Evolutionary conservation across 2,888 invertebrate species (phyloP), one percentile per base, ranked within the genome.

Genomic region (Salticus scenicus): DNA sequence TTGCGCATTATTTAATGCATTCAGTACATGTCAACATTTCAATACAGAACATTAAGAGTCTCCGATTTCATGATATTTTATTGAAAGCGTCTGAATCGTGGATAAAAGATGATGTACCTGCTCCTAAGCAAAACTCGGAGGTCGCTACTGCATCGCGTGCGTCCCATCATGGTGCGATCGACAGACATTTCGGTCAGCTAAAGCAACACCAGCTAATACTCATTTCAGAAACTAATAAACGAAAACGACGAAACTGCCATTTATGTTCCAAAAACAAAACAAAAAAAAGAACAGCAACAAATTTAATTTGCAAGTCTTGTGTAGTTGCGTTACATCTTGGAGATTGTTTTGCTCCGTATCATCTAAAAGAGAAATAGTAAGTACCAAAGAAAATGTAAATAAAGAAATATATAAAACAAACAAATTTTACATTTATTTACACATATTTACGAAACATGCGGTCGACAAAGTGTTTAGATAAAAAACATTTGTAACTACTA

Each of bases 291-390:
- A 51, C 4, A 5, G 17, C 20, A 51, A 14, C 51, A 51, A 51
- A 51, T 51, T 20, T 51, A 51, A 51, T 51, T 5, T 51, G 5
- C 51, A 51, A 51, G 20, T 51, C 51, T 51, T 51, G 51, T 20
- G 20, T 5, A 51, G 51, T 51, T n/a, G 51, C 51, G 17, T 51
- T 51, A 51, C 51, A 51, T 20, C 51, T 51, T 20, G 20, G 51
- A 51, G 51, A 51, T 51, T n/a, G 51, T 51, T 51, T 51, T 51
- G 51, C 51, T 51, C 17, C 51, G 8, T 51, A 51, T 51, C 51
- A 51, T 51, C 20, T 51, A 51, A 51, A 51, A 51, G 51, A 51
- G 51, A 8, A 17, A 20, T 51, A 8, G 4, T 8, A 51, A 51
- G 51, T 20, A 51, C 20, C 20, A n/a, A n/a, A 51, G 20, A 51